Evolutionary conservation across 2,888 invertebrate species (phyloP).

Genomic region (Metalampra italica): DNA sequence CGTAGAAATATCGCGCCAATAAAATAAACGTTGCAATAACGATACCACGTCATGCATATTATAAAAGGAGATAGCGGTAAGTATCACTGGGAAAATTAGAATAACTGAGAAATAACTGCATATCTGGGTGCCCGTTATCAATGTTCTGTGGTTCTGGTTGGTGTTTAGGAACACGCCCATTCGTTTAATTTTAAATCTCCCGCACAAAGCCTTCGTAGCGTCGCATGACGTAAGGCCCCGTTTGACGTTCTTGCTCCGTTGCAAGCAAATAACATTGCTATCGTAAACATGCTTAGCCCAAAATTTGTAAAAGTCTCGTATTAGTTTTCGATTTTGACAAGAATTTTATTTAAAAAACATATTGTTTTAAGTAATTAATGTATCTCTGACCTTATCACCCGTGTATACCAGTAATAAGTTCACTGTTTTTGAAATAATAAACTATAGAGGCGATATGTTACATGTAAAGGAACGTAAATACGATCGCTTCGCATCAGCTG

Average conservation of each 20-base stretch:
- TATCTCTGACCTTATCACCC: no score
- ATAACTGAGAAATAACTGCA: background rate
- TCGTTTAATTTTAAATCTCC: conserved; percentile 34
- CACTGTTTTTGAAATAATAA: no score
- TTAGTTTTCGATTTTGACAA: no score
- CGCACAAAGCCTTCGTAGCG: conserved; percentile 34
- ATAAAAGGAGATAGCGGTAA: background rate
- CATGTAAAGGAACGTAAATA: conserved; percentile 39
- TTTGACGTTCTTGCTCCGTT: conserved; percentile 27
- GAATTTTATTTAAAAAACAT: no score
- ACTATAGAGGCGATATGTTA: background rate
- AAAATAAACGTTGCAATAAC: background rate
- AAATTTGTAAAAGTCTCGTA: no score
- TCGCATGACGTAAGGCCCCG: conserved; percentile 24
- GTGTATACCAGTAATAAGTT: no score
- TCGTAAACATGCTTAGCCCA: no score
- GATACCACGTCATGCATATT: background rate
- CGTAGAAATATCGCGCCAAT: no score
- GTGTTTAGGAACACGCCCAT: background rate
- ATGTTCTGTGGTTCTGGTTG: background rate
- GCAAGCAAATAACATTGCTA: conserved; percentile 8
- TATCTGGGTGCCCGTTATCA: conserved; percentile 1
- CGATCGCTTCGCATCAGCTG: conserved; percentile 67
- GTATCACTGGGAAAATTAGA: background rate
- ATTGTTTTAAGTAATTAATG: no score